A percentile compares a stretch with the other conserved stretches of the same genome.
These are phyloP conservation scores for Campoplex nolae DNA, from an alignment of 2,888 invertebrate species.

Conservation along the genomic window DNA sequence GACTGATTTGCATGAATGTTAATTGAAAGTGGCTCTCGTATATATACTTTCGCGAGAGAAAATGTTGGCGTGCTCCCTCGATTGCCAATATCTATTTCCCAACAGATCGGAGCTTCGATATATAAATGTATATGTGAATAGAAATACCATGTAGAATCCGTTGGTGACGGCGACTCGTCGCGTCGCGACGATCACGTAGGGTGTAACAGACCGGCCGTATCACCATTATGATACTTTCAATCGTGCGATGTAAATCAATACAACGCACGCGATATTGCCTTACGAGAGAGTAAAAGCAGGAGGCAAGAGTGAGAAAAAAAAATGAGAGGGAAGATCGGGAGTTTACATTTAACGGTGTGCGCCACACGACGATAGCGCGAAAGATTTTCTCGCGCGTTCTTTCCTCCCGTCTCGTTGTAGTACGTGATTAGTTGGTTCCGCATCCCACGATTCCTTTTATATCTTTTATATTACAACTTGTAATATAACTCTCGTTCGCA, in stretches of 20 bases:
- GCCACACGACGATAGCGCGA: constrained; percentile 20
- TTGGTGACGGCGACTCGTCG: constrained; percentile 44
- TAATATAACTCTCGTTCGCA: constrained; percentile 58
- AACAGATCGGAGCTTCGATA: constrained; percentile 34
- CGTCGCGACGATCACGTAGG: constrained; percentile 68
- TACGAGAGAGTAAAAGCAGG: constrained; percentile 34
- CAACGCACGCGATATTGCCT: constrained; percentile 69
- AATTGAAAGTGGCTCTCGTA: constrained; percentile 61
- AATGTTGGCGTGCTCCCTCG: constrained; percentile 4
- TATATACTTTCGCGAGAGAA: constrained; percentile 25
- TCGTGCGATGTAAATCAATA: constrained; percentile 72
- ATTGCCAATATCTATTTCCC: constrained; percentile 59
- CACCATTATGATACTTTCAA: constrained; percentile 72
- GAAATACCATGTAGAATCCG: background rate
- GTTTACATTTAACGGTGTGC: constrained; percentile 48
- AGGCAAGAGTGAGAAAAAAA: background rate
- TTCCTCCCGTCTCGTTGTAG: constrained; percentile 48
- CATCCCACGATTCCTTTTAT: constrained; percentile 62
- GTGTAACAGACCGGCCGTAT: constrained; percentile 71
- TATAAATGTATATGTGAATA: background rate
- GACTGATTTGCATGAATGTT: constrained; percentile 70
- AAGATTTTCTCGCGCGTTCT: constrained; percentile 39
- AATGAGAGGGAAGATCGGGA: constrained; percentile 9
- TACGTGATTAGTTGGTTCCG: constrained; percentile 66
- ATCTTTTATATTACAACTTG: constrained; percentile 58